phyloP scores from a whole-genome alignment of 2,797 vertebrate genomes.

The Cyclura pinguis region DNA sequence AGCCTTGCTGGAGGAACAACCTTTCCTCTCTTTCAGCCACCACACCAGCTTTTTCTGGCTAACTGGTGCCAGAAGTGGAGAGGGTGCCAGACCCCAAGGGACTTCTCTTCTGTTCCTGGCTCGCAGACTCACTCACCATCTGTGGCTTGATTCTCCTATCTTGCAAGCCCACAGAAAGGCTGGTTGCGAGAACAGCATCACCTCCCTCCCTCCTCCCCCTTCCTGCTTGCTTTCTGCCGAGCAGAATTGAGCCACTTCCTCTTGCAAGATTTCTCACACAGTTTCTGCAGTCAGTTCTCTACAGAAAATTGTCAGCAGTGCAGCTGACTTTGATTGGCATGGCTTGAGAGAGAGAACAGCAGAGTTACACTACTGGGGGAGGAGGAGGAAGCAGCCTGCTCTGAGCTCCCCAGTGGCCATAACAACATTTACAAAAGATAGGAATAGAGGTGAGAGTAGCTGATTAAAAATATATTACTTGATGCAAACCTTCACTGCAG shows the following conservation, averaged over 20 bases:
- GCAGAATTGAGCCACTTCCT: conserved; percentile 87
- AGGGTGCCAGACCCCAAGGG: conserved; percentile 46
- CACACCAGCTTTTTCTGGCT: conserved; percentile 38
- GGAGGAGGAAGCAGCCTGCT: not conserved
- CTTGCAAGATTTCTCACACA: conserved; percentile 72
- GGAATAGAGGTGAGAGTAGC: not conserved
- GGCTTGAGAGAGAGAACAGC: not conserved
- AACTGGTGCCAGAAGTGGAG: conserved; percentile 47
- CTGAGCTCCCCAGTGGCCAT: not conserved
- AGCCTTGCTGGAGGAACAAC: conserved; percentile 53
- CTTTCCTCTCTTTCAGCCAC: conserved; percentile 51
- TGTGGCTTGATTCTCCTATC: conserved; percentile 77
- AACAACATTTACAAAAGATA: conserved; percentile 25
- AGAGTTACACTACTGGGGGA: not conserved
- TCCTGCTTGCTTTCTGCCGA: conserved; percentile 81
- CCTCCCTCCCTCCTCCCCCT: conserved; percentile 74
- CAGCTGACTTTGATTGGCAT: conserved; percentile 21
- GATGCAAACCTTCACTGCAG: rapidly evolving
- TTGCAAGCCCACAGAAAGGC: conserved; percentile 69
- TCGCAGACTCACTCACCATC: conserved; percentile 77
- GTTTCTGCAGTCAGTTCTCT: not conserved
- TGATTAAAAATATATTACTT: not conserved
- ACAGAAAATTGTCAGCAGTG: not conserved
- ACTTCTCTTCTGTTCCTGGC: conserved; percentile 56
- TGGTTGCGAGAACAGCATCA: conserved; percentile 68